Evolutionary conservation across 1,140 invertebrate species (phyloP).

Genomic region (Stegodyphus mimosarum): DNA sequence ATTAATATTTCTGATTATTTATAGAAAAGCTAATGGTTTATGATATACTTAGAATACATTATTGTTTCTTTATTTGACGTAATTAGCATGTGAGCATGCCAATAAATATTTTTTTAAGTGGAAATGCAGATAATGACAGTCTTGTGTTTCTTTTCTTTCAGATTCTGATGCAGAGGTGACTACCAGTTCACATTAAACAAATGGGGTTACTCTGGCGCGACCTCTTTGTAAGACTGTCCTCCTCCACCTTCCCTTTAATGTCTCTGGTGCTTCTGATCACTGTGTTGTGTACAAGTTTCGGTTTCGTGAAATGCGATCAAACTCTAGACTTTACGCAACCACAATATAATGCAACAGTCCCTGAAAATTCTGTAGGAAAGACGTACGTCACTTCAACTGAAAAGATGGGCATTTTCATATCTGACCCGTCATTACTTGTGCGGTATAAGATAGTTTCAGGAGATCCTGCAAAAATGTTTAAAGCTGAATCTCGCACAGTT

Average conservation of each 20-base stretch:
- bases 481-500: slow-evolving; percentile 82
- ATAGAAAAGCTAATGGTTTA: no score
- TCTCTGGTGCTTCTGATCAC: slow-evolving; percentile 16
- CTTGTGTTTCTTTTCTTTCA: neutral
- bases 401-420: slow-evolving; percentile 77
- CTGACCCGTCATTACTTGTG: slow-evolving; percentile 70
- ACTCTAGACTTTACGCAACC: slow-evolving; percentile 75
- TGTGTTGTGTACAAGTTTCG: neutral
- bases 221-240: slow-evolving; percentile 4
- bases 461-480: slow-evolving; percentile 90
- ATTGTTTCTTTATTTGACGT: no score
- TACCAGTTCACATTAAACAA: neutral
- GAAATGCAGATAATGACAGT: no score
- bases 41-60: no score
- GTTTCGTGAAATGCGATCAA: neutral
- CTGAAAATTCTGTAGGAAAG: slow-evolving; percentile 90
- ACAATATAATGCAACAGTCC: slow-evolving; percentile 89
- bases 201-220: slow-evolving; percentile 39
- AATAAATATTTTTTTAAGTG: no score
- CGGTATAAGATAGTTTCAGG: slow-evolving; percentile 85
- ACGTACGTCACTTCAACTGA: slow-evolving; percentile 76
- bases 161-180: slow-evolving; percentile 49
- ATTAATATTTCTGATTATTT: no score
- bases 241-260: slow-evolving; percentile 8
- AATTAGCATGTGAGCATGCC: no score